Evolutionary conservation across 2,888 invertebrate species (phyloP), one percentile per base, ranked within the genome.

Genomic region (Drosophila macrothrix): DNA sequence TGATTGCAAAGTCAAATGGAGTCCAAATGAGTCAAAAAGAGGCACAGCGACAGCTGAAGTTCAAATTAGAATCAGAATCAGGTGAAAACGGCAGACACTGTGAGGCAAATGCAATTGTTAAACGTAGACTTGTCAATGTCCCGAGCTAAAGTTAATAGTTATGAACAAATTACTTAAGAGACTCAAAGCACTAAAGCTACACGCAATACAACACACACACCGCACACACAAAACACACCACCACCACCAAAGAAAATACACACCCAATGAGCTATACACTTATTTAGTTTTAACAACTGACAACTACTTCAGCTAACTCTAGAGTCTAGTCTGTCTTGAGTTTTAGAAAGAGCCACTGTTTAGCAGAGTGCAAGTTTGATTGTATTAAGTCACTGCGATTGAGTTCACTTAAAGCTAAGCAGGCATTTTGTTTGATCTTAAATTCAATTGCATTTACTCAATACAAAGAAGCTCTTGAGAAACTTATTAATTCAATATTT

Each of bases 21-120:
- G 77, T 72, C 46, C 49, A 72, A 65, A 46, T 46, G 29, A 70
- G 71, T 76, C 77, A 56, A 71, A 19, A 43, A 43, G 76, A 65
- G 61, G 37, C 71, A 65, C 70, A 65, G 60, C 67, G 61, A 72
- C 78, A 72, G 82, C 67, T 69, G 67, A 78, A 85, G 83, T 88
- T 88, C 83, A 88, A 85, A 85, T 73, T 76, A 69, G 71, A 75
- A 76, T 69, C 74, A 71, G 77, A 75, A 83, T 86, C 81, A 81
- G 82, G 84, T 81, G 66, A 76, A 82, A 46, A 83, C 39, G 56
- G 46, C 66, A 65, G 50, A 64, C 56, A 53, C 63, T 55, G 62
- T 58, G 35, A 37, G 55, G 12, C 19, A 56, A 41, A 61, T 67
- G 67, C 76, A 79, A 81, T 73, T 85, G 78, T 80, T 83, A 77